Base-by-base conservation (phyloP, 2,888 invertebrate genomes). In the Meteorus colon region DNA sequence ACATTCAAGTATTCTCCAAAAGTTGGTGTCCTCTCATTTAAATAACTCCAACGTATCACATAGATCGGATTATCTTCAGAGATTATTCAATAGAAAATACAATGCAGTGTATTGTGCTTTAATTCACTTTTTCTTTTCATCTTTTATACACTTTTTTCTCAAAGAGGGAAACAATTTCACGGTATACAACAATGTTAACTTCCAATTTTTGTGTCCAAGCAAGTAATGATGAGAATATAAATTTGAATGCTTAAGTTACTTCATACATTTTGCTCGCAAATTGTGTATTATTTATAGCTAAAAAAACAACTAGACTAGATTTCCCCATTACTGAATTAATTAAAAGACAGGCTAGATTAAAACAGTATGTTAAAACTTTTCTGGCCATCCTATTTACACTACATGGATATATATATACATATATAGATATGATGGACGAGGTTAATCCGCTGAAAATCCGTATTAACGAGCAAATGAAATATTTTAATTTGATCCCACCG, bases 401-500 rank as follows among this genome's bases (percentile, higher is more conserved):
- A 41, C 41, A 70, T 29, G 24, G 24, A 37, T 60, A 59, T 27
- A 60, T 24, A 24, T 2, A 55, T 8, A 55, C 19, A 19, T 19
- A 55, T 19, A 27, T 31, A 62, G 16, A 29, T 16, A 62, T 14
- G 5, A 60, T n/a, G 37, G 37, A 48, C n/a, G 31, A 70, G 24
- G 37, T 60, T 70, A 70, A 70, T 70, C 60, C 70, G 24, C 60
- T 70, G 24, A 37, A 24, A 70, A 70, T 0, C 3, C 27, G 31
- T 14, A 62, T 31, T 31, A 29, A 10, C 12, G 16, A 29, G 31
- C 6, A 29, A 31, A 0, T 62, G 27, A 62, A 31, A 3, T 62
- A 62, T 62, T 4, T 2, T 29, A 31, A 62, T 62, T 62, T 16
- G 19, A 16, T 65, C 2, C 3, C 6, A 4, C 16, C 0, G 6